A percentile compares a stretch with the other conserved stretches of the same genome.
Evolutionary conservation across 2,797 vertebrate genomes (phyloP).

Genomic region (Ambastaia sidthimunki): DNA sequence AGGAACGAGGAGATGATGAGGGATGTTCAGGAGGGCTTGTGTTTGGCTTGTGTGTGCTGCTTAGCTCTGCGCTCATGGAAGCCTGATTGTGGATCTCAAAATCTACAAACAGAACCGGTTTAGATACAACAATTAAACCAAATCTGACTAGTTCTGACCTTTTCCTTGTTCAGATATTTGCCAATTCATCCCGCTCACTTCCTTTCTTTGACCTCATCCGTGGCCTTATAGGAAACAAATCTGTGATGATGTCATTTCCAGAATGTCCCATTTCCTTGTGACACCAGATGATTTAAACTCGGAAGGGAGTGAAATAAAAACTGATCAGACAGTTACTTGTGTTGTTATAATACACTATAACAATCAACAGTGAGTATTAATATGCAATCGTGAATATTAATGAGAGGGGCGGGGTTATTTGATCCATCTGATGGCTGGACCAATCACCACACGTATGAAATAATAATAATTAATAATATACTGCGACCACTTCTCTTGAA

Average conservation of each 20-base stretch:
- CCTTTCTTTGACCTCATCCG: constrained; percentile 23
- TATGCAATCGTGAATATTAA: neutral
- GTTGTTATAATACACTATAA: neutral
- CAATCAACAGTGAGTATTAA: neutral
- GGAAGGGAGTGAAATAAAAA: neutral
- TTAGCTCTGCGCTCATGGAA: constrained; percentile 28
- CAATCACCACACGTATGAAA: no score
- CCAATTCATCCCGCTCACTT: constrained; percentile 19
- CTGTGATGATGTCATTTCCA: constrained; percentile 41
- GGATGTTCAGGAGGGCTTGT: neutral
- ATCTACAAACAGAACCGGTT: constrained; percentile 63
- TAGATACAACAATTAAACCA: neutral
- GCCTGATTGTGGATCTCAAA: constrained; percentile 59
- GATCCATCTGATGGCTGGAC: no score
- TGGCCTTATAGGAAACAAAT: constrained; percentile 50
- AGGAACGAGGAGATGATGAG: neutral
- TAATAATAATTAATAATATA: no score
- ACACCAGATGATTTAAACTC: constrained; percentile 16
- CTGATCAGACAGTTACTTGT: neutral
- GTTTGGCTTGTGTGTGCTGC: constrained; percentile 21
- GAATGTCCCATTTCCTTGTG: constrained; percentile 49
- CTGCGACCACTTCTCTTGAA: no score
- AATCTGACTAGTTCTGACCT: neutral
- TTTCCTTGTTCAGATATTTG: neutral
- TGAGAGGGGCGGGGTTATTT: no score